Evolutionary conservation across 2,888 invertebrate genomes (phyloP).

Genomic region (Orthosia incerta): DNA sequence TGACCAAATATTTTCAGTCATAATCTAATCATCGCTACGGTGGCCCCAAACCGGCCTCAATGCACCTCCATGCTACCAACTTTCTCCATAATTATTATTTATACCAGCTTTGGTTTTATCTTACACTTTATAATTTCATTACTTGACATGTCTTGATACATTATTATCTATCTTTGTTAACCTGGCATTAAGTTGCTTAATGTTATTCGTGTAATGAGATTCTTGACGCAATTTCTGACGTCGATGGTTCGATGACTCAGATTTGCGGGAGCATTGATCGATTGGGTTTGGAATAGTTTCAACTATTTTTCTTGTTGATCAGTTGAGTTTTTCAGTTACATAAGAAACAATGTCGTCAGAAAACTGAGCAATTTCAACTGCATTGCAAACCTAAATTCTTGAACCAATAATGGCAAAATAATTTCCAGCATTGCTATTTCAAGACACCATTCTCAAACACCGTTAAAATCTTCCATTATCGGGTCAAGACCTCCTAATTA

Average conservation of each 20-base stretch:
- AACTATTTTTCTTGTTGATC: constrained; percentile 23
- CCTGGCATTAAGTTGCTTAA: constrained; percentile 48
- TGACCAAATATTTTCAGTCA: constrained; percentile 82
- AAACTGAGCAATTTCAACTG: background rate
- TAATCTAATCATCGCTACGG: constrained; percentile 75
- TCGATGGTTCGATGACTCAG: constrained; percentile 29
- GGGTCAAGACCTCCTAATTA: constrained; percentile 41
- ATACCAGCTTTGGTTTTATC: constrained; percentile 80
- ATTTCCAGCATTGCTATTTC: background rate
- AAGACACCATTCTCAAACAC: background rate
- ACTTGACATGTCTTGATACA: constrained; percentile 69
- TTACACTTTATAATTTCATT: constrained; percentile 77
- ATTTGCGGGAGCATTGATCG: constrained; percentile 42
- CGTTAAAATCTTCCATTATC: background rate
- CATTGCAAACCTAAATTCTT: background rate
- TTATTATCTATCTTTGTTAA: constrained; percentile 68
- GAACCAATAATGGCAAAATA: background rate
- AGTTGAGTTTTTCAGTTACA: constrained; percentile 11
- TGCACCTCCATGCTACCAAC: constrained; percentile 78
- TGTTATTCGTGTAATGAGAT: constrained; percentile 36
- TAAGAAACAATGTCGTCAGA: constrained; percentile 4
- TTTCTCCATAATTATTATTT: constrained; percentile 90
- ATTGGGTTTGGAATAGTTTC: constrained; percentile 31
- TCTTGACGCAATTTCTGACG: constrained; percentile 29
- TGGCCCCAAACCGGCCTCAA: constrained; percentile 67